Evolutionary conservation across 2,113 vertebrate genomes (phyloP).

Genomic region (Leuciscus idus): DNA sequence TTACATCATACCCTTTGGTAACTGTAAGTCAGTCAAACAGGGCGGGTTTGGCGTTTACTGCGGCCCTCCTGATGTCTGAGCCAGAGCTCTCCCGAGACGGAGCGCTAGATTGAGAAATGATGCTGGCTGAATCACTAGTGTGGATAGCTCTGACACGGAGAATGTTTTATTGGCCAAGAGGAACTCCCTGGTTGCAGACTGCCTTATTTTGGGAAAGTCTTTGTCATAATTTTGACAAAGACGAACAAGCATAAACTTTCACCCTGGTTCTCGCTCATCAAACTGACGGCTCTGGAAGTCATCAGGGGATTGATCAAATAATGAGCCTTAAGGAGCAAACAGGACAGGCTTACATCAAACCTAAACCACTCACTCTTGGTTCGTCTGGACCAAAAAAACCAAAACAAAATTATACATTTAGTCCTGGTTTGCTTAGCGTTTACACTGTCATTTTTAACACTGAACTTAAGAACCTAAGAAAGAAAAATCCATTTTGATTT

Average conservation of each 20-base stretch:
- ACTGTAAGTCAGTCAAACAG: conserved; percentile 33
- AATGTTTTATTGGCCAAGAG: conserved; percentile 51
- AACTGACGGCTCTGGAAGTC: not conserved
- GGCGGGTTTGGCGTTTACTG: conserved; percentile 34
- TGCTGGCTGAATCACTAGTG: conserved; percentile 37
- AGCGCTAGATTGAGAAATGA: conserved; percentile 68
- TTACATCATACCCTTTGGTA: conserved; percentile 42
- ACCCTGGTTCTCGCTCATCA: conserved; percentile 23
- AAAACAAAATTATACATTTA: too few relatives aligned
- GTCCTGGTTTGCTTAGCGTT: too few relatives aligned
- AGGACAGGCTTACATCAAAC: not conserved
- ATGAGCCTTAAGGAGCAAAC: not conserved
- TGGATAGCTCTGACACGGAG: conserved; percentile 69
- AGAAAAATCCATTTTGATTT: not conserved
- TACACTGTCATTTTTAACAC: too few relatives aligned
- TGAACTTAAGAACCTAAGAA: not conserved
- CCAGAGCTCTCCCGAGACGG: conserved; percentile 44
- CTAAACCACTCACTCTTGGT: not conserved
- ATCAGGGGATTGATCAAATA: not conserved
- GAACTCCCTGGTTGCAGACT: conserved; percentile 41
- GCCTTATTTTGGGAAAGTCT: conserved; percentile 53
- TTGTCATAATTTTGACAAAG: conserved; percentile 47
- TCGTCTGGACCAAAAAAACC: too few relatives aligned
- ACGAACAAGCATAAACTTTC: conserved; percentile 35
- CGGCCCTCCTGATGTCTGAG: conserved; percentile 34